Evolutionary conservation across 2,113 vertebrate species (phyloP), one percentile per base, ranked within the genome.

Genomic region (Microcebus jonahi): DNA sequence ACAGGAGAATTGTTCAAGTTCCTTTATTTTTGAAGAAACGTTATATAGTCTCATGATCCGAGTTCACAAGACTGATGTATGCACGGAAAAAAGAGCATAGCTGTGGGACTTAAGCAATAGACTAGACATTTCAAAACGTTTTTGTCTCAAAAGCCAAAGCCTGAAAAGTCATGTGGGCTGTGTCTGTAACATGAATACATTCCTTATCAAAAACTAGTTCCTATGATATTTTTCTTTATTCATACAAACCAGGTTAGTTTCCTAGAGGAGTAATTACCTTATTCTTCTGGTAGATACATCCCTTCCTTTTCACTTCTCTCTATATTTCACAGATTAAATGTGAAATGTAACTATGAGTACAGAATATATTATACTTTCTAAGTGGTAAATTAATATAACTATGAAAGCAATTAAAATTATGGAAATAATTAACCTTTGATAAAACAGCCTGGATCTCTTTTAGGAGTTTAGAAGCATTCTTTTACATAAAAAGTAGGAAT

Each of bases 21-120:
- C 82, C 85, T 94, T 82, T 92, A 89, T 82, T 95, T 92, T 94
- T 57, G 50, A 79, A 90, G 88, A 88, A 85, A 85, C 45, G 13
- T 50, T 96, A 75, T 25, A 27, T 45, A 85, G 81, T 79, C 76
- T 65, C 9, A 2, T 75, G 21, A 94, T 92, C 71, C 90, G n/a
- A 50, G 36, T 84, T 83, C 75, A 67, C 25, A 63, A 90, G 34
- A 42, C 55, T 75, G 53, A 53, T 53, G 50, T 92, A 31, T 65
- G 68, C 45, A 17, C n/a, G 20, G 39, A 39, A 57, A 73, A 81
- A 45, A 94, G 70, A 67, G 34, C 2, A 11, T n/a, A 77, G 50
- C 31, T 31, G 15, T n/a, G 63, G 50, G 29, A 80, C 14, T 81
- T 90, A 57, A 88, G 61, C 45, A 71, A 88, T 12, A 53, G 48